Base-by-base conservation (phyloP, 2,113 vertebrate species). In the Crotophaga sulcirostris region DNA sequence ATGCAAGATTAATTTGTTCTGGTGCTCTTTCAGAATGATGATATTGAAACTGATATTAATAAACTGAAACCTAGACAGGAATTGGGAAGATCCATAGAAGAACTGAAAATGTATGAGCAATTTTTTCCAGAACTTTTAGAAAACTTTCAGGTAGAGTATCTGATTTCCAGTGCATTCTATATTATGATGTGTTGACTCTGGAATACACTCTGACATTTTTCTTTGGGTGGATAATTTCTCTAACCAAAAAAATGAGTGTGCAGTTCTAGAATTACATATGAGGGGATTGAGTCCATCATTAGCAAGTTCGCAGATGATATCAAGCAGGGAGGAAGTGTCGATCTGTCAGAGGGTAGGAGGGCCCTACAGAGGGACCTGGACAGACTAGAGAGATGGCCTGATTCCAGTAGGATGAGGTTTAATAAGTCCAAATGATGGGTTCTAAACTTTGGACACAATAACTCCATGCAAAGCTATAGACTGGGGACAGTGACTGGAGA, bases 11-110 rank as follows among this genome's bases (percentile, higher is more conserved):
- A 44, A 40, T 87, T 94, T 96, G 28, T 96, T 69, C 34, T 84
- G 31, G 11, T 92, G 59, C 28, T 96, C 24, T 95, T 97, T 86
- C 97, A 99, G 99, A 99, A 99, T 92, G 99, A 99, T 76, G 99
- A 99, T 97, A 99, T 99, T 90, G 99, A 99, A 97, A 99, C 99
- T 3, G 99, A 99, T 97, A 98, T 99, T 92, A 98, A 98, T 96
- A 99, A 99, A 97, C 97, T 99, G 74, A 98, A 98, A 95, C 98
- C 99, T 72, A 98, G 97, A 85, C 98, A 98, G 76, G 97, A 97
- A 56, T 76, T 98, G 40, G 96, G 97, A 44, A 98, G 99, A 93
- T 96, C 98, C 1, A 93, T 98, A 81, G 99, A 99, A 96, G 99
- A 99, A 93, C 95, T 99, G 84, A 98, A 98, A 98, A 97, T 98